A percentile compares a stretch with the other conserved stretches of the same genome.
These are phyloP conservation scores for Myoxocephalus aenaeus DNA, from an alignment of 2,797 vertebrate genomes.

Conservation along the genomic window DNA sequence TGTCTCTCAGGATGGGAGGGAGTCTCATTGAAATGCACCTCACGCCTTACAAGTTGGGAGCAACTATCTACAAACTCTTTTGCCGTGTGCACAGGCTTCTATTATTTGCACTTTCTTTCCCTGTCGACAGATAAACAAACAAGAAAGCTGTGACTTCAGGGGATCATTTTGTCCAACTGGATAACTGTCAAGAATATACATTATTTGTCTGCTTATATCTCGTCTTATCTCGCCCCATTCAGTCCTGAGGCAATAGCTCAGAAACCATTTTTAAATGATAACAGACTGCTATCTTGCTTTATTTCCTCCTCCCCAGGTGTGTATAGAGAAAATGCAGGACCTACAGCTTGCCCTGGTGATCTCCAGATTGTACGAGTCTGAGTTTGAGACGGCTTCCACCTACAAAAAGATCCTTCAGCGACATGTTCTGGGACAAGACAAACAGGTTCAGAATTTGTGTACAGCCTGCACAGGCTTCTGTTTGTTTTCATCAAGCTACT, in stretches of 20 bases:
- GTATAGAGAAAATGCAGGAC: conserved; percentile 96
- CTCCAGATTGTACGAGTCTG: conserved; percentile 94
- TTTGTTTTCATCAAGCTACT: conserved; percentile 15
- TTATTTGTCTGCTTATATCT: conserved; percentile 5
- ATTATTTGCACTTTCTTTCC: conserved; percentile 1
- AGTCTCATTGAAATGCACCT: conserved; percentile 76
- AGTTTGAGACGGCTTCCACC: conserved; percentile 92
- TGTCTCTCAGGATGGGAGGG: conserved; percentile 57
- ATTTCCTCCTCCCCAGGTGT: conserved; percentile 85
- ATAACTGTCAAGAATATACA: conserved; percentile 2
- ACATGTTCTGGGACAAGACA: conserved; percentile 89
- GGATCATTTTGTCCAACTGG: not conserved
- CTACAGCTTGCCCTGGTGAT: conserved; percentile 96
- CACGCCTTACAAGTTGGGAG: conserved; percentile 46
- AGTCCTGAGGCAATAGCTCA: not conserved
- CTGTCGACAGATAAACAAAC: conserved; percentile 8
- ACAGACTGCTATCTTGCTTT: not conserved
- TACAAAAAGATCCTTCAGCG: conserved; percentile 94
- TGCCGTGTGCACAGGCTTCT: conserved; percentile 20
- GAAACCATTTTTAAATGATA: conserved; percentile 2
- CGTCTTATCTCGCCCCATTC: not conserved
- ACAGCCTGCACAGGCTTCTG: not conserved
- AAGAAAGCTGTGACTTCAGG: not conserved
- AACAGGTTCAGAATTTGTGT: conserved; percentile 66
- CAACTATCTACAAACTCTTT: conserved; percentile 36